Percentiles rank a stretch among this genome's conserved stretches.
phyloP scores from a whole-genome alignment of 1,140 invertebrate genomes.

The Philopotamus ludificatus region DNA sequence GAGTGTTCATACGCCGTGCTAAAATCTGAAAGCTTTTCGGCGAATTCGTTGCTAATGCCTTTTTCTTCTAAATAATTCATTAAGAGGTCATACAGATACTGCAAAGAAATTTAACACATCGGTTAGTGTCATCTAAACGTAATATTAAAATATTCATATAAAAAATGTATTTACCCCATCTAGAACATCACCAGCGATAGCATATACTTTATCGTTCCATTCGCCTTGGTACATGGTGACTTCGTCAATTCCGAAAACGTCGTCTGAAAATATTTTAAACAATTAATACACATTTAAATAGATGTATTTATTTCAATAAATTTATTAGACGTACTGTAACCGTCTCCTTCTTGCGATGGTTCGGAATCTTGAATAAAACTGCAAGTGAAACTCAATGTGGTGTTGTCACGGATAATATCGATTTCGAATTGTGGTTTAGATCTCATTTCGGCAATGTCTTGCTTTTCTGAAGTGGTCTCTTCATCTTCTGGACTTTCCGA shows the following conservation, averaged over 20 bases:
- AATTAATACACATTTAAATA: background rate
- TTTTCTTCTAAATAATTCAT: constrained; percentile 94
- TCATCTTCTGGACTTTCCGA: constrained; percentile 61
- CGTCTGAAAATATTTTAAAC: constrained; percentile 57
- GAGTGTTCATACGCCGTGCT: constrained; percentile 89
- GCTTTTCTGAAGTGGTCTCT: constrained; percentile 65
- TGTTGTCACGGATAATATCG: constrained; percentile 72
- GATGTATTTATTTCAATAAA: background rate
- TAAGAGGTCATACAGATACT: constrained; percentile 91
- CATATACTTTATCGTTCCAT: constrained; percentile 79
- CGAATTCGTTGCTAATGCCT: constrained; percentile 88
- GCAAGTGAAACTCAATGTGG: constrained; percentile 79
- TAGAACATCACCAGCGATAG: constrained; percentile 84
- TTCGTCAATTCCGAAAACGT: constrained; percentile 87
- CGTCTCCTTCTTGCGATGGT: constrained; percentile 65
- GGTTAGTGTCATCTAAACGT: constrained; percentile 13
- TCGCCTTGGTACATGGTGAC: constrained; percentile 81
- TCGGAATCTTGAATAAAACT: constrained; percentile 67
- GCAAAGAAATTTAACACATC: constrained; percentile 48
- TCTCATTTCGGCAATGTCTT: constrained; percentile 76
- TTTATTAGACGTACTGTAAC: constrained; percentile 62
- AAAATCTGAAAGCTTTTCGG: constrained; percentile 79
- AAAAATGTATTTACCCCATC: constrained; percentile 69
- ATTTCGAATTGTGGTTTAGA: constrained; percentile 86
- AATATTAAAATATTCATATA: constrained; percentile 8